phyloP scores from a whole-genome alignment of 2,113 vertebrate species.

The Tor tambroides region DNA sequence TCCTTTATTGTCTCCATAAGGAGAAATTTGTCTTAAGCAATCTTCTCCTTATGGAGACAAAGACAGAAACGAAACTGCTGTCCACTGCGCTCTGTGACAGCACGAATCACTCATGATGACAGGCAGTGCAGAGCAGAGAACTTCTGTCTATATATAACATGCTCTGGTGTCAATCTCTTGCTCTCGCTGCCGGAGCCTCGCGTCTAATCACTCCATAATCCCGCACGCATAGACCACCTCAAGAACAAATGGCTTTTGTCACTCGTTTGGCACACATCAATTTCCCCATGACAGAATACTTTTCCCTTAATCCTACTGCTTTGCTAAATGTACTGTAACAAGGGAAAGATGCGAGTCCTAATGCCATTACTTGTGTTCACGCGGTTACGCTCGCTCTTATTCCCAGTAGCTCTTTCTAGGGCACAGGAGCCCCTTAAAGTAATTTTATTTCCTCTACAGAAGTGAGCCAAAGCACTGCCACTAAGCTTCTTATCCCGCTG shows the following conservation, averaged over 20 bases:
- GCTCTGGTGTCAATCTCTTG: slow-evolving; percentile 6
- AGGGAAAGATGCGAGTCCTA: slow-evolving; percentile 1
- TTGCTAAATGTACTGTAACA: slow-evolving; percentile 6
- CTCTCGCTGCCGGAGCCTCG: background rate
- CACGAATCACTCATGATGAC: slow-evolving; percentile 26
- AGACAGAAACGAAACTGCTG: background rate
- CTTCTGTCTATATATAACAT: slow-evolving; percentile 24
- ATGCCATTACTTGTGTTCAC: slow-evolving; percentile 7
- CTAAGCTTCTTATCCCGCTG: slow-evolving; percentile 70
- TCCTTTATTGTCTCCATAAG: too few species aligned
- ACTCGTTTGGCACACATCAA: slow-evolving; percentile 65
- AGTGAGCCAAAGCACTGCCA: slow-evolving; percentile 58
- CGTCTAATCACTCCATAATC: slow-evolving; percentile 8
- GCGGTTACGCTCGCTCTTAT: slow-evolving; percentile 19
- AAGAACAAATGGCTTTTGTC: slow-evolving; percentile 65
- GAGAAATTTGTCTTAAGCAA: too few species aligned
- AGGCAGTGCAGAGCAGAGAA: background rate
- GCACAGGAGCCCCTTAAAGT: slow-evolving; percentile 49
- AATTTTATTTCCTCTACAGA: slow-evolving; percentile 46
- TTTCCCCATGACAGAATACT: slow-evolving; percentile 20
- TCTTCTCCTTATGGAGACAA: background rate
- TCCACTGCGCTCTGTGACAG: background rate
- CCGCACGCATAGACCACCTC: slow-evolving; percentile 15
- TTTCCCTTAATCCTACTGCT: background rate
- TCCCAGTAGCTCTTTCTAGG: slow-evolving; percentile 46